Conservation (phyloP, 2,113 vertebrate genomes). For the Lamprotornis superbus region DNA sequence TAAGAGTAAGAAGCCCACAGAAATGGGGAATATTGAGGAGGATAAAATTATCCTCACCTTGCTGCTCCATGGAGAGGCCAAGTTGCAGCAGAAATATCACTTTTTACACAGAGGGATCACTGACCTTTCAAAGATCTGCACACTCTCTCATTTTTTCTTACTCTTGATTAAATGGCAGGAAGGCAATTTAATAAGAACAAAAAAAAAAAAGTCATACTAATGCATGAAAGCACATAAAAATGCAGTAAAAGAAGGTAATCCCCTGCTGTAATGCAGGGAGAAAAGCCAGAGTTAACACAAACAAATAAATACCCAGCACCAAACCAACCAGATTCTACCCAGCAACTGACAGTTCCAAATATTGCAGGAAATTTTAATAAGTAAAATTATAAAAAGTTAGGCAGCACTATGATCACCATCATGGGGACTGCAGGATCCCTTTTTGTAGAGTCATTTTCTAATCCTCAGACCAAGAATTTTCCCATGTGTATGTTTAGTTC, state of each 20-base stretch:
- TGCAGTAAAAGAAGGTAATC: background rate
- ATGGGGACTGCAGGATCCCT: fast-evolving
- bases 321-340: background rate
- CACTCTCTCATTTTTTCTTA: background rate
- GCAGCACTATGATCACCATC: fast-evolving
- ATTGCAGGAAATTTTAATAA: background rate
- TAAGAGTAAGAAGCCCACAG: background rate
- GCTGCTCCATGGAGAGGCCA: background rate
- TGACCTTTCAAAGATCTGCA: background rate
- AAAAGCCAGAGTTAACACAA: background rate
- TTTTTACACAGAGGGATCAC: background rate
- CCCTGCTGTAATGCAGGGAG: fast-evolving
- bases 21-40: background rate
- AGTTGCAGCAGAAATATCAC: background rate
- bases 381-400: background rate
- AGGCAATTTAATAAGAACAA: background rate
- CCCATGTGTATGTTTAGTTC: fast-evolving
- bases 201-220: background rate
- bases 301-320: background rate
- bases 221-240: background rate
- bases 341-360: background rate
- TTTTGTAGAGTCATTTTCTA: background rate
- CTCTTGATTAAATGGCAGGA: background rate
- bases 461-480: background rate
- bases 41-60: background rate